Percentiles rank a stretch among this genome's conserved stretches.
phyloP scores from a whole-genome alignment of 2,888 invertebrate genomes.

The Teleiodes luculella region DNA sequence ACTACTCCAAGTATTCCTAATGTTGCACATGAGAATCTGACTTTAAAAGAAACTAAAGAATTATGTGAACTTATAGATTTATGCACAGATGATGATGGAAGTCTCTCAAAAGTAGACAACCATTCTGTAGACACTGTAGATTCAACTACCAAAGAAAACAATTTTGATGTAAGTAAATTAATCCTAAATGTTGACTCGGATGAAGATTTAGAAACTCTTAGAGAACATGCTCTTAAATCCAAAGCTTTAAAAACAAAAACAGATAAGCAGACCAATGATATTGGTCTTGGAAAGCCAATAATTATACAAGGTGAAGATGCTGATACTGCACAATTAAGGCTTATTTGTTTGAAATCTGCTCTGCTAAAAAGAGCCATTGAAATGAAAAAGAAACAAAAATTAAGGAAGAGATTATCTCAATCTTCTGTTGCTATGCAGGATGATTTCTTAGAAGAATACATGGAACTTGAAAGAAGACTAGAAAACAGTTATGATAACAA shows the following conservation, averaged over 20 bases:
- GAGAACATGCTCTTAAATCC: conserved; percentile 68
- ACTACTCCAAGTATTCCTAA: conserved; percentile 19
- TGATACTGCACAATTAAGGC: conserved; percentile 80
- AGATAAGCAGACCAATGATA: conserved; percentile 21
- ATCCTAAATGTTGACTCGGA: conserved; percentile 53
- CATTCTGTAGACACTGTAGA: conserved; percentile 34
- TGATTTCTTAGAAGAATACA: conserved; percentile 39
- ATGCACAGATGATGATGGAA: conserved; percentile 38
- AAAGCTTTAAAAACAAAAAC: conserved; percentile 48
- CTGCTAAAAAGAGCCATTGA: conserved; percentile 81
- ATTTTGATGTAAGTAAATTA: conserved; percentile 21
- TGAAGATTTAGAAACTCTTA: conserved; percentile 65
- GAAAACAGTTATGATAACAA: conserved; percentile 50
- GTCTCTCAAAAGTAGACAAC: neutral
- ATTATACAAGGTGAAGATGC: conserved; percentile 78
- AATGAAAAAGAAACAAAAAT: conserved; percentile 70
- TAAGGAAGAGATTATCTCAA: conserved; percentile 57
- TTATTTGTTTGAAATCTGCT: conserved; percentile 84
- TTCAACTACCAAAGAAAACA: conserved; percentile 27
- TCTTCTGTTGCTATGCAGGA: conserved; percentile 47
- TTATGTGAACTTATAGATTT: conserved; percentile 38
- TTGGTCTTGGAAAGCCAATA: conserved; percentile 29
- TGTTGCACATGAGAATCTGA: neutral
- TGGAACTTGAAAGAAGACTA: conserved; percentile 33
- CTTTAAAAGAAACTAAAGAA: conserved; percentile 12